These are phyloP conservation scores for Troilus luridus DNA, from an alignment of 2,888 invertebrate species.

Conservation along the genomic window DNA sequence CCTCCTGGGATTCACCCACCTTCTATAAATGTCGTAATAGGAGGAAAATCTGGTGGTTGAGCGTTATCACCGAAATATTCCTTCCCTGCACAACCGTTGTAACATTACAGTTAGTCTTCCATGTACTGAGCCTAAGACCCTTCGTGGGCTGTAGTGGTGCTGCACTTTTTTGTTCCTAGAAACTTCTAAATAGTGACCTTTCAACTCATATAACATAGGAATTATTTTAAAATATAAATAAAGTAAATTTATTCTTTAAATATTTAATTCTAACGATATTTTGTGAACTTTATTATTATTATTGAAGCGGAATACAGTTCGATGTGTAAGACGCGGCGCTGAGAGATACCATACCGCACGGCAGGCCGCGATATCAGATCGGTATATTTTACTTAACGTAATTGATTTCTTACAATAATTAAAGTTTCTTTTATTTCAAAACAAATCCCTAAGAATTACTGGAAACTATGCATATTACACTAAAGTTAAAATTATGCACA, in stretches of 20 bases:
- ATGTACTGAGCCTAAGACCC: no score
- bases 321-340: background rate
- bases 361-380: background rate
- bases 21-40: no score
- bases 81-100: no score
- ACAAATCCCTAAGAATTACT: no score
- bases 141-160: no score
- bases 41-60: no score
- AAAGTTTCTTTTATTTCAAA: background rate
- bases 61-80: no score
- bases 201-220: background rate
- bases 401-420: background rate
- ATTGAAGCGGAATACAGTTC: background rate
- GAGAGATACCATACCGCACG: constrained; percentile 7
- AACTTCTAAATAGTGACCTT: background rate
- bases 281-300: background rate
- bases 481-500: no score
- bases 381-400: background rate
- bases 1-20: no score
- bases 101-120: no score
- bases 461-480: no score
- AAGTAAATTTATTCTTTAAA: background rate
- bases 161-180: no score
- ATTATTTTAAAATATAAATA: background rate
- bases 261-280: background rate